Conservation (phyloP, 1,140 invertebrate species). For the Drosophila lacertosa region DNA sequence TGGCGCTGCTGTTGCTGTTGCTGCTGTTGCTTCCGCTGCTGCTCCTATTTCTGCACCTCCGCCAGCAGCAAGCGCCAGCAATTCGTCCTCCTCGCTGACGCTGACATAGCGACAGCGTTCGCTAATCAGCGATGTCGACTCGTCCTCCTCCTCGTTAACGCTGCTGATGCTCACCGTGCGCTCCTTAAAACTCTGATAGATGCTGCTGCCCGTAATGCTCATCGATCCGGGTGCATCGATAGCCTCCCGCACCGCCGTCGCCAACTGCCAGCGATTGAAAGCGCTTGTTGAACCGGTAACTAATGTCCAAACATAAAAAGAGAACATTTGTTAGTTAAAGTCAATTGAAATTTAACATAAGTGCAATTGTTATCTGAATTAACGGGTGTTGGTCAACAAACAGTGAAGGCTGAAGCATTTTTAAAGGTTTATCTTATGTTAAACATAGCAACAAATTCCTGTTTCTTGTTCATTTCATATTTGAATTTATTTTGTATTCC, state of each 20-base stretch:
- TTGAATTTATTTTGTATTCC: too few species aligned
- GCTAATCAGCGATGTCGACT: slow-evolving; percentile 65
- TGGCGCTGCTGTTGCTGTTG: slow-evolving; percentile 47
- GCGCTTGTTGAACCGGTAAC: slow-evolving; percentile 29
- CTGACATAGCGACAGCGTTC: slow-evolving; percentile 80
- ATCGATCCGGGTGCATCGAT: slow-evolving; percentile 35
- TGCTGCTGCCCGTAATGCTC: slow-evolving; percentile 30
- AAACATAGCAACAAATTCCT: not conserved
- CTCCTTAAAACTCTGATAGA: slow-evolving; percentile 71
- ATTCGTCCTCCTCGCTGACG: slow-evolving; percentile 78
- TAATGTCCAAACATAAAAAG: not conserved
- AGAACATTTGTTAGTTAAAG: not conserved
- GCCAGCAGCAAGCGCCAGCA: slow-evolving; percentile 47
- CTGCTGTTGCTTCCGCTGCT: slow-evolving; percentile 31
- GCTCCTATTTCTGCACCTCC: slow-evolving; percentile 4
- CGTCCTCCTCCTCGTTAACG: slow-evolving; percentile 79
- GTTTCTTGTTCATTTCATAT: too few species aligned
- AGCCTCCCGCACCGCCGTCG: slow-evolving; percentile 37
- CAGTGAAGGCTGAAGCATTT: slow-evolving; percentile 2
- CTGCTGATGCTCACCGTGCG: slow-evolving; percentile 77
- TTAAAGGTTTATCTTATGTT: not conserved
- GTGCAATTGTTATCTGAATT: not conserved
- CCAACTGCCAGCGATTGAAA: slow-evolving; percentile 13
- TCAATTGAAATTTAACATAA: not conserved
- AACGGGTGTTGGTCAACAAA: slow-evolving; percentile 8